Conservation (phyloP, 2,888 invertebrate genomes). For the Molorchus minor region DNA sequence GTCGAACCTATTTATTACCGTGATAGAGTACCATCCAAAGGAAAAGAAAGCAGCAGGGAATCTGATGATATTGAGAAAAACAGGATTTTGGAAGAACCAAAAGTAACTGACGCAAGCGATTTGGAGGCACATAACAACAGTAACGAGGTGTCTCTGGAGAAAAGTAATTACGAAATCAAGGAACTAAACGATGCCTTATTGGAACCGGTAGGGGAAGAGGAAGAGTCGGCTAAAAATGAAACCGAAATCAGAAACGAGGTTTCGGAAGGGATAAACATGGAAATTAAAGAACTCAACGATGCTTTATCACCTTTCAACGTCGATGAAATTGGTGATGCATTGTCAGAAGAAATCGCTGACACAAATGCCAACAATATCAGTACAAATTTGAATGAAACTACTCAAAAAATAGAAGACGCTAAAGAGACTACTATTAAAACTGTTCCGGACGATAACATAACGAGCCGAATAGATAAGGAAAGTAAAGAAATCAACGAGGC, state of each 20-base stretch:
- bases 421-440: too few relatives aligned
- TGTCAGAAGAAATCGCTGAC: background rate
- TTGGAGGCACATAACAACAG: background rate
- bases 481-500: background rate
- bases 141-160: background rate
- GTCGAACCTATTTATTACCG: slow-evolving; percentile 36
- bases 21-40: slow-evolving; percentile 3
- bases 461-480: background rate
- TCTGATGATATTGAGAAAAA: background rate
- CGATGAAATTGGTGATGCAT: background rate
- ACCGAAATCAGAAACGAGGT: background rate
- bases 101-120: too few relatives aligned
- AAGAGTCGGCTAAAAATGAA: background rate
- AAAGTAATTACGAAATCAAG: background rate
- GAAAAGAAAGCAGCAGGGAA: background rate
- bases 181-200: background rate
- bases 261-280: background rate
- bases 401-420: too few relatives aligned
- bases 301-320: background rate
- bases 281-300: background rate
- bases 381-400: too few relatives aligned
- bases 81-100: background rate
- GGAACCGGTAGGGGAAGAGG: background rate
- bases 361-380: background rate
- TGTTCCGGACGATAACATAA: background rate